These are phyloP conservation scores for Hyphantria cunea DNA, from an alignment of 1,140 invertebrate genomes.

Conservation along the genomic window DNA sequence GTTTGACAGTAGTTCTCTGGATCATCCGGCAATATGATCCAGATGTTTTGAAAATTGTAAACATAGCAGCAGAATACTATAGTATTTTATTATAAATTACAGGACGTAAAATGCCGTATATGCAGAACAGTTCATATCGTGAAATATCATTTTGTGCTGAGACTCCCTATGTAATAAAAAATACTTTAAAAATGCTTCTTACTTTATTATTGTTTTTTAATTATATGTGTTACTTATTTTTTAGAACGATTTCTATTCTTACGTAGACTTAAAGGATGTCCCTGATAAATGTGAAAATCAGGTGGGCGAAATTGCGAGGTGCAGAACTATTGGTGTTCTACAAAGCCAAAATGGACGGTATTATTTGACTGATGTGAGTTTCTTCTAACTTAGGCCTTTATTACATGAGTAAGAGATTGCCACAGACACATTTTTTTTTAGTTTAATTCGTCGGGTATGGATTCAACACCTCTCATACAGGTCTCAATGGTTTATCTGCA, in stretches of 20 bases:
- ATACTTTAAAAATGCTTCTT: not conserved
- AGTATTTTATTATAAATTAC: not conserved
- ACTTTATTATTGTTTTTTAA: not conserved
- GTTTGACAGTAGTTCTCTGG: no score
- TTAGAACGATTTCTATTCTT: slow-evolving; percentile 55
- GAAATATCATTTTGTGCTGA: slow-evolving; percentile 44
- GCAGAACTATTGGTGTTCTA: slow-evolving; percentile 60
- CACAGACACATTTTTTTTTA: slow-evolving; percentile 9
- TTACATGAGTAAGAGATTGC: not conserved
- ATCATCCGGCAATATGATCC: no score
- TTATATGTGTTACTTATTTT: slow-evolving; percentile 29
- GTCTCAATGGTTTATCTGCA: slow-evolving; percentile 57
- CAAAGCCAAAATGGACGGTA: slow-evolving; percentile 55
- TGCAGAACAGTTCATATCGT: slow-evolving; percentile 39
- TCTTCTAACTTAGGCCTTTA: not conserved
- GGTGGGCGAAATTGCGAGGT: slow-evolving; percentile 43
- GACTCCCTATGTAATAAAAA: slow-evolving; percentile 34
- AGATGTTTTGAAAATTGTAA: no score
- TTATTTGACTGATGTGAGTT: slow-evolving; percentile 58
- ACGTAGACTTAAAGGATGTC: slow-evolving; percentile 40
- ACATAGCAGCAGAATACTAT: no score
- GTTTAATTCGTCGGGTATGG: slow-evolving; percentile 7
- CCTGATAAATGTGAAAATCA: slow-evolving; percentile 35
- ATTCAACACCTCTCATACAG: slow-evolving; percentile 11
- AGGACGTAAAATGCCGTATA: slow-evolving; percentile 32